These are phyloP conservation scores for Rhagologus leucostigma DNA, from an alignment of 2,113 vertebrate species.

Conservation along the genomic window DNA sequence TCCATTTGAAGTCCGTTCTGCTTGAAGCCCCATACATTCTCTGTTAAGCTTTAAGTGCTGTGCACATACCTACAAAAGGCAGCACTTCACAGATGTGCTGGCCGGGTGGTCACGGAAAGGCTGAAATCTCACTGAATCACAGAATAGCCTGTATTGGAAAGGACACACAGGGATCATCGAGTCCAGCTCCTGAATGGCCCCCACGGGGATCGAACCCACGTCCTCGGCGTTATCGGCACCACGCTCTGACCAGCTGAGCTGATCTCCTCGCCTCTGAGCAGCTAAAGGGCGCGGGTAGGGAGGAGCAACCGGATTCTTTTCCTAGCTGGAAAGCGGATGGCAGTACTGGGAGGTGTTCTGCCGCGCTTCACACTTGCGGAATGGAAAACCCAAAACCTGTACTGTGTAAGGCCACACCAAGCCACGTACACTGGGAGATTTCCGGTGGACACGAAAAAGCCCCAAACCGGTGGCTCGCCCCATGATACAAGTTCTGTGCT, in stretches of 20 bases:
- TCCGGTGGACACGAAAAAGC: fast-evolving
- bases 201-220: fast-evolving
- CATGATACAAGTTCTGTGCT: fast-evolving
- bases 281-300: fast-evolving
- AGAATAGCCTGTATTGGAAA: background rate
- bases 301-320: fast-evolving
- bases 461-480: fast-evolving
- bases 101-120: background rate
- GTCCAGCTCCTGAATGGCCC: fast-evolving
- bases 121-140: background rate
- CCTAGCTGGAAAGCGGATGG: background rate
- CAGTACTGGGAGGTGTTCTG: background rate
- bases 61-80: background rate
- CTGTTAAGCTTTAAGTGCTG: background rate
- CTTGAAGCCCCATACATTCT: background rate
- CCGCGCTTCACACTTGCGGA: background rate
- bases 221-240: fast-evolving
- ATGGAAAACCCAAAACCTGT: background rate
- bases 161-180: background rate
- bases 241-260: background rate
- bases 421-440: no score
- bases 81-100: background rate
- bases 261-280: no score
- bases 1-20: background rate
- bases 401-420: background rate